Percentiles rank a stretch among this genome's conserved stretches.
These are phyloP conservation scores for Graphium colonna DNA, from an alignment of 2,888 invertebrate species.

Conservation along the genomic window DNA sequence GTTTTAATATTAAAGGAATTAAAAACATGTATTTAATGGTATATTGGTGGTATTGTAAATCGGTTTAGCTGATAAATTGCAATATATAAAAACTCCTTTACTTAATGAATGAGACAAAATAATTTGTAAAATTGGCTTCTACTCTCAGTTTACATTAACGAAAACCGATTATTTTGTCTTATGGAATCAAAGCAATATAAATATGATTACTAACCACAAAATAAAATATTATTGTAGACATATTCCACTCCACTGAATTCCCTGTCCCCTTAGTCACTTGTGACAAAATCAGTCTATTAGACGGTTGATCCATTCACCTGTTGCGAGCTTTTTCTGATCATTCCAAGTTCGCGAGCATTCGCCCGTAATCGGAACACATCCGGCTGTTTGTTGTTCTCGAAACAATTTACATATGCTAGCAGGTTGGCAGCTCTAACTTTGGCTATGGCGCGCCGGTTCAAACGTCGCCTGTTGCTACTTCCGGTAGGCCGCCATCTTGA, in stretches of 20 bases:
- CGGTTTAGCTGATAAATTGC: too few species aligned
- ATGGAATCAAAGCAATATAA: too few species aligned
- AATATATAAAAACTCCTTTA: too few species aligned
- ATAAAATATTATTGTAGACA: not conserved
- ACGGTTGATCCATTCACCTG: slow-evolving; percentile 49
- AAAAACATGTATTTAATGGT: too few species aligned
- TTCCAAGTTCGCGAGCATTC: slow-evolving; percentile 17
- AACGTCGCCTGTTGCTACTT: slow-evolving; percentile 4
- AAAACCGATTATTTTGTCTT: too few species aligned
- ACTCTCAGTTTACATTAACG: too few species aligned
- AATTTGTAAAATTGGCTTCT: too few species aligned
- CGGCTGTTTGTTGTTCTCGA: slow-evolving; percentile 21
- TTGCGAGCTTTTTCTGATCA: slow-evolving; percentile 30
- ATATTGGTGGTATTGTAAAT: too few species aligned
- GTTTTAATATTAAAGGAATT: too few species aligned
- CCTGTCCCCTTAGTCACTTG: slow-evolving; percentile 36
- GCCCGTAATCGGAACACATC: slow-evolving; percentile 31
- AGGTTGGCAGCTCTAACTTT: slow-evolving; percentile 9
- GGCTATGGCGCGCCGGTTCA: slow-evolving; percentile 4
- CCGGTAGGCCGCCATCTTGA: slow-evolving; percentile 1
- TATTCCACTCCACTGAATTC: slow-evolving; percentile 20
- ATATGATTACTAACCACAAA: too few species aligned
- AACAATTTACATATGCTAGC: slow-evolving; percentile 21
- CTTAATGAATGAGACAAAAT: too few species aligned
- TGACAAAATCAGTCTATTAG: slow-evolving; percentile 54